Base-by-base conservation (phyloP, 2,888 invertebrate species). In the Chymomyza caudatula region DNA sequence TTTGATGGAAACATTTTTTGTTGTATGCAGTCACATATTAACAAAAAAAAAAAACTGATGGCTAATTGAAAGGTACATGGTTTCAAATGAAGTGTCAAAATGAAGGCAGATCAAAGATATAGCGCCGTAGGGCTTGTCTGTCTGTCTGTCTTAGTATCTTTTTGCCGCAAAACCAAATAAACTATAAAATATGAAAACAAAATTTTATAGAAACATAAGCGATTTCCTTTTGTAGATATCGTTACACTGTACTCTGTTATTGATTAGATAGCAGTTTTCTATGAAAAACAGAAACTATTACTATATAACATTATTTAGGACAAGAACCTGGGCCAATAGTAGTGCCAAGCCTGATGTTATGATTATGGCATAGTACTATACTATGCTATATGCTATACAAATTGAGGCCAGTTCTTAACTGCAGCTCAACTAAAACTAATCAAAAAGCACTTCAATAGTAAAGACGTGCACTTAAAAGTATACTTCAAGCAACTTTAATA, bases 211-310 rank as follows among this genome's bases (percentile, higher is more conserved):
- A 25, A 25, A 25, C 65, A 63, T 65, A 65, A 67, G 63, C 67
- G 73, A 65, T 85, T 80, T 65, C 73, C 69, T 83, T 83, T 51
- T 83, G 84, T 85, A 79, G 80, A 79, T 77, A 80, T 85, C 80
- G 85, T 60, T 47, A 20, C 51, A 20, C 22, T 6, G 51, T 5
- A 6, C 17, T 13, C 17, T 13, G 5, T 51, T 51, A 51, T 51
- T 51, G 51, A 51, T 51, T 51, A 51, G 51, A 51, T 51, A 51
- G 19, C 47, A 17, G 5, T 3, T 1, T 17, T 15, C 29, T 37
- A 37, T 11, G 11, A 11, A 37, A 37, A 37, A 8, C 11, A 37
- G 11, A 37, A 64, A 65, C 60, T 19, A 63, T 60, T n/a, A 64
- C 49, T 54, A 11, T 25, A 15, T 19, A 29, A 37, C n/a, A 25